A percentile compares a stretch with the other conserved stretches of the same genome.
phyloP scores from a whole-genome alignment of 1,140 invertebrate species.

The Hyphantria cunea region DNA sequence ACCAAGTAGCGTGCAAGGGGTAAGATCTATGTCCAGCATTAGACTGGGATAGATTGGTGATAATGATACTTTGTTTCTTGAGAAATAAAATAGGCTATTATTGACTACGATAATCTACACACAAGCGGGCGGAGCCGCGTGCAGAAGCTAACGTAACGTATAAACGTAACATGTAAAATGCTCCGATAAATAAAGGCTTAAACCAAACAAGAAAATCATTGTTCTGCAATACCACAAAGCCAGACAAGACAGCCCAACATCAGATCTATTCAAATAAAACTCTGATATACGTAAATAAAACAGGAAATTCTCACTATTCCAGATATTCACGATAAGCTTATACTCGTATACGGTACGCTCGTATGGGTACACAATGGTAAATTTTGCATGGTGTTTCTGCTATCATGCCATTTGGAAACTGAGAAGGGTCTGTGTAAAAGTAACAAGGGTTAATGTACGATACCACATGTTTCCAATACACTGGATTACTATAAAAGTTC shows the following conservation, averaged over 20 bases:
- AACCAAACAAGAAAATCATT: background rate
- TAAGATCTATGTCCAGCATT: too few relatives aligned
- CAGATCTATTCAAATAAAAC: conserved; percentile 11
- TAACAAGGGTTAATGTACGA: conserved; percentile 59
- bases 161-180: too few relatives aligned
- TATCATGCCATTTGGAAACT: conserved; percentile 51
- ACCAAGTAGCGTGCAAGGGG: too few relatives aligned
- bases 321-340: conserved; percentile 33
- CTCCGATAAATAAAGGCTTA: background rate
- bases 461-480: conserved; percentile 55
- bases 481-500: conserved; percentile 55
- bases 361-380: conserved; percentile 22
- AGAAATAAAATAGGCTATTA: too few relatives aligned
- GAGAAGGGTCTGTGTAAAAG: conserved; percentile 64
- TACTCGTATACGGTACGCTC: background rate
- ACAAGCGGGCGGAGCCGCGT: too few relatives aligned
- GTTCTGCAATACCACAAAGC: background rate
- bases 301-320: conserved; percentile 16
- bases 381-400: conserved; percentile 52
- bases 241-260: background rate
- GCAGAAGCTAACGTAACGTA: too few relatives aligned
- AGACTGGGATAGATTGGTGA: too few relatives aligned
- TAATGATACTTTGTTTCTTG: too few relatives aligned
- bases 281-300: conserved; percentile 16
- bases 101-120: too few relatives aligned